phyloP scores from a whole-genome alignment of 2,113 vertebrate genomes.

The Centropristis striata region DNA sequence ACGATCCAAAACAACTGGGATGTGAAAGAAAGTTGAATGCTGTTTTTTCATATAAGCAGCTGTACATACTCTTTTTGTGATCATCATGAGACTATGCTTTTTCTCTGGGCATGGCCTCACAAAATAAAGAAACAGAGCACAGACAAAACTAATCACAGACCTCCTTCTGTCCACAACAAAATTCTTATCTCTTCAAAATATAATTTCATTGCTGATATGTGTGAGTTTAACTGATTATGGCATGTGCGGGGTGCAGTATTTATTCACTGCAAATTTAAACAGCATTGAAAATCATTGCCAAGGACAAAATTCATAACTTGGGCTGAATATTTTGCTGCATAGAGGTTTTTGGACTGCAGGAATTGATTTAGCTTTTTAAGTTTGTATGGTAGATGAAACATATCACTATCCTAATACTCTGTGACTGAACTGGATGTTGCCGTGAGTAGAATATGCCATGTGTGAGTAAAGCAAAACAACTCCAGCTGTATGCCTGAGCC shows the following conservation, averaged over 20 bases:
- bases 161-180: neutral
- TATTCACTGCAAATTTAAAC: constrained; percentile 58
- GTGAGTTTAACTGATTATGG: constrained; percentile 12
- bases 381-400: neutral
- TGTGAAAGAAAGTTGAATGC: constrained; percentile 17
- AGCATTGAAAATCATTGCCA: constrained; percentile 25
- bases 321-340: constrained; percentile 9
- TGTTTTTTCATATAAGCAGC: neutral
- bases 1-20: constrained; percentile 28
- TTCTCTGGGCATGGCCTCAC: neutral
- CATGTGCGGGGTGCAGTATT: constrained; percentile 1
- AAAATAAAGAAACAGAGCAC: neutral
- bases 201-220: neutral
- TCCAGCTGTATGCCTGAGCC: neutral
- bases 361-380: constrained; percentile 7
- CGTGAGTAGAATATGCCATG: neutral
- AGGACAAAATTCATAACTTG: constrained; percentile 20
- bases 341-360: constrained; percentile 5
- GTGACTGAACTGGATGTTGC: constrained; percentile 2
- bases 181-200: neutral
- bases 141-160: neutral
- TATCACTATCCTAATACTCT: neutral
- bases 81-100: neutral
- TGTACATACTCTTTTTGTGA: neutral
- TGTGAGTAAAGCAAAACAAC: neutral